phyloP scores from a whole-genome alignment of 2,888 invertebrate species.

The Ephialtes manifestator region DNA sequence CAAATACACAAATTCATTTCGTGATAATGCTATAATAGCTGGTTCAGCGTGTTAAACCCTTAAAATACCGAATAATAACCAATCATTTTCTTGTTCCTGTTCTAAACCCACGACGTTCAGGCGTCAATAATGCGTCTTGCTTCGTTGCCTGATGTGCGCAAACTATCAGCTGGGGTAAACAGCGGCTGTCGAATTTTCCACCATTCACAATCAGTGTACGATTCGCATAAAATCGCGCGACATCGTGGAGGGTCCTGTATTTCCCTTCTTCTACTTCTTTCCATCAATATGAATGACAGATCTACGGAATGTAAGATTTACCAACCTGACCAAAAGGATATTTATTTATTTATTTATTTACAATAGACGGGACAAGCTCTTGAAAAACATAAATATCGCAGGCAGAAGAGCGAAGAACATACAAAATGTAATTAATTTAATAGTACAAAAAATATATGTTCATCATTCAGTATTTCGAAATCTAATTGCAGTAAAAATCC shows the following conservation, averaged over 20 bases:
- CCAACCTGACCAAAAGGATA: no score
- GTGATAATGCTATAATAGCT: not conserved
- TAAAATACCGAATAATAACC: not conserved
- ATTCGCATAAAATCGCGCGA: not conserved
- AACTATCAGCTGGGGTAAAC: not conserved
- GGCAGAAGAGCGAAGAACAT: no score
- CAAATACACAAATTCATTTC: not conserved
- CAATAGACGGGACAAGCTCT: no score
- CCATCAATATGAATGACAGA: not conserved
- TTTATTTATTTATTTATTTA: no score
- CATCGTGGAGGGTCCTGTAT: not conserved
- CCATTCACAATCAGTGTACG: not conserved
- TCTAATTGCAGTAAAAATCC: no score
- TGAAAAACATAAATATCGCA: no score
- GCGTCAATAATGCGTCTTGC: not conserved
- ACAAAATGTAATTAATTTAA: no score
- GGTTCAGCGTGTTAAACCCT: not conserved
- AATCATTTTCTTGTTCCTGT: not conserved
- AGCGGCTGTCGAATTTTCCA: not conserved
- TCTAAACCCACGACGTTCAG: not conserved
- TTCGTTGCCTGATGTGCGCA: not conserved
- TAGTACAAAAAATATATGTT: no score
- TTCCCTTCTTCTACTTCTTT: not conserved
- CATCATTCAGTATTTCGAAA: no score
- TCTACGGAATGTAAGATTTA: not conserved